Conservation (phyloP, 2,888 invertebrate species). For the Lithophane socia region DNA sequence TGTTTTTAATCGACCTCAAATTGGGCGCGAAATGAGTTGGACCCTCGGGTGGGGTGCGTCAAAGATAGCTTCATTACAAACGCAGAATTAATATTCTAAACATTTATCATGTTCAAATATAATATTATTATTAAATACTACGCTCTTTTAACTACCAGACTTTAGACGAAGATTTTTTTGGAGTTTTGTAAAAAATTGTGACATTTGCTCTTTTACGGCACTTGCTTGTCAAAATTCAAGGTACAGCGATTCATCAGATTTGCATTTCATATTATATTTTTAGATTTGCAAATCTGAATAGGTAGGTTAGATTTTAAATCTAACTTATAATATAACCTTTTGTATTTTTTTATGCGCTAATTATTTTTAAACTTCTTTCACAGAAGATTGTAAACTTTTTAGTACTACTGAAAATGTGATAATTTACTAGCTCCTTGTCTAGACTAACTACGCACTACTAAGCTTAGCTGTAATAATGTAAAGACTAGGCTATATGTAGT, state of each 20-base stretch:
- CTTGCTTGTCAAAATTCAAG: constrained; percentile 17
- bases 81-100: constrained; percentile 78
- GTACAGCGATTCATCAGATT: constrained; percentile 9
- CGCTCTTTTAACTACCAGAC: constrained; percentile 24
- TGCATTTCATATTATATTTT: not conserved
- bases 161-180: not conserved
- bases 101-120: constrained; percentile 56
- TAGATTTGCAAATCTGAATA: not conserved
- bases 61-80: constrained; percentile 85
- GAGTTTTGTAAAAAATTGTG: not conserved
- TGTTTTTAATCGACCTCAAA: constrained; percentile 90
- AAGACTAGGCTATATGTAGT: not conserved
- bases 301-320: too few relatives aligned
- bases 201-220: constrained; percentile 1
- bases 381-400: not conserved
- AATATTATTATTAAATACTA: constrained; percentile 29
- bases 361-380: not conserved
- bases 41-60: constrained; percentile 79
- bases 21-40: constrained; percentile 90
- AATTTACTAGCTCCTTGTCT: too few relatives aligned
- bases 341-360: not conserved
- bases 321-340: too few relatives aligned
- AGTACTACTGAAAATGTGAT: too few relatives aligned
- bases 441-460: not conserved
- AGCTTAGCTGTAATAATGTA: not conserved